Evolutionary conservation across 2,888 invertebrate species (phyloP).

Genomic region (Microctonus hyperodae): DNA sequence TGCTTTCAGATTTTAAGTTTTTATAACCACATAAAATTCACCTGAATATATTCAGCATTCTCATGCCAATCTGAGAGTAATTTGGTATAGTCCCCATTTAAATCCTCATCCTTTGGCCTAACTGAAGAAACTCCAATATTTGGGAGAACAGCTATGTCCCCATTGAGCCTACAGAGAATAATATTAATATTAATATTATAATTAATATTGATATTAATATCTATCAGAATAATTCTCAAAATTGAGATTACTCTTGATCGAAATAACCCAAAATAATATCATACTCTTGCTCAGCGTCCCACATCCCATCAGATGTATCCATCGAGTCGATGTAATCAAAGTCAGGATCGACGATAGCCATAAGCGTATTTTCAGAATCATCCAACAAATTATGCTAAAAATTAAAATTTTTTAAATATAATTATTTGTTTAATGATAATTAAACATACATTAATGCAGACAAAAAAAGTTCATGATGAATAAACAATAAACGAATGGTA

Average conservation of each 20-base stretch:
- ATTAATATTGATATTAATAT: constrained; percentile 1
- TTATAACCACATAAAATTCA: constrained; percentile 44
- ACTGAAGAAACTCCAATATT: constrained; percentile 53
- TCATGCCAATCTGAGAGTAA: constrained; percentile 66
- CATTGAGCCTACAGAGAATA: constrained; percentile 56
- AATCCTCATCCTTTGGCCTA: constrained; percentile 54
- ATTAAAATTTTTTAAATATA: not conserved
- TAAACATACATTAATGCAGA: not conserved
- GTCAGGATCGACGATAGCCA: constrained; percentile 49
- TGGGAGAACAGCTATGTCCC: constrained; percentile 62
- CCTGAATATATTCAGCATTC: constrained; percentile 64
- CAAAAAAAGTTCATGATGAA: not conserved
- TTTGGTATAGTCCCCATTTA: constrained; percentile 65
- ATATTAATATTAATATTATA: constrained; percentile 3
- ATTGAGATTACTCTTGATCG: not conserved
- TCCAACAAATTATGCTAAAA: constrained; percentile 49
- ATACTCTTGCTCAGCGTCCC: constrained; percentile 61
- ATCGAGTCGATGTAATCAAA: constrained; percentile 49
- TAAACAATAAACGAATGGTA: not conserved
- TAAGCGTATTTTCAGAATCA: constrained; percentile 51
- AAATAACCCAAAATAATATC: constrained; percentile 27
- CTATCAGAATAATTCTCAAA: no score
- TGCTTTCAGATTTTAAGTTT: not conserved
- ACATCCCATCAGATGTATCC: constrained; percentile 49
- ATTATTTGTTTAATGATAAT: not conserved